phyloP scores from a whole-genome alignment of 2,113 vertebrate species.

The Cricetomys ansorgei region DNA sequence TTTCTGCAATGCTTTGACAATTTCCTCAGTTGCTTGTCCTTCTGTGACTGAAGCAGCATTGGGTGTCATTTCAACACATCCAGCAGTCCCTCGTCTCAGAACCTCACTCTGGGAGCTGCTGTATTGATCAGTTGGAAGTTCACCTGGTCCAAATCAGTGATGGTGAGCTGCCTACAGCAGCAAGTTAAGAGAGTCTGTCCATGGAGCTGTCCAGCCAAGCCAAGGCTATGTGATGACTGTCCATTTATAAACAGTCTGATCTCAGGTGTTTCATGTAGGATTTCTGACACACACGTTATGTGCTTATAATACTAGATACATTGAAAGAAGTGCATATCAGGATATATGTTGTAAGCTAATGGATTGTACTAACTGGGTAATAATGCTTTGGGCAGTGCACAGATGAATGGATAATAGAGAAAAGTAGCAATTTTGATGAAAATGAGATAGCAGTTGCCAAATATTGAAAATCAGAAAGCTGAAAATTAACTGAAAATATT shows the following conservation, averaged over 20 bases:
- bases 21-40: neutral
- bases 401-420: neutral
- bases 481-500: neutral
- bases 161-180: neutral
- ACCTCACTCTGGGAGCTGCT: neutral
- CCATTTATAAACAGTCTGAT: neutral
- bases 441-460: neutral
- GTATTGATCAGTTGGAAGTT: neutral
- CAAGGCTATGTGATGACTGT: neutral
- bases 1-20: neutral
- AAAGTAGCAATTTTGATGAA: neutral
- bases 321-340: neutral
- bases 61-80: neutral
- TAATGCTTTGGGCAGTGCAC: neutral
- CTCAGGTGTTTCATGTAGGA: neutral
- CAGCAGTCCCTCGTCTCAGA: neutral
- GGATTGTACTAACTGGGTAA: neutral
- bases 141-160: neutral
- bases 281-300: fast-evolving
- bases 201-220: neutral
- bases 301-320: neutral
- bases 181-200: neutral
- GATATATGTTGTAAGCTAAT: neutral
- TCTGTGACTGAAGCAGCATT: neutral
- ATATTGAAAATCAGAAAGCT: neutral